Evolutionary conservation across 1,140 invertebrate genomes (phyloP).

Genomic region (Trachelipus rathkii): DNA sequence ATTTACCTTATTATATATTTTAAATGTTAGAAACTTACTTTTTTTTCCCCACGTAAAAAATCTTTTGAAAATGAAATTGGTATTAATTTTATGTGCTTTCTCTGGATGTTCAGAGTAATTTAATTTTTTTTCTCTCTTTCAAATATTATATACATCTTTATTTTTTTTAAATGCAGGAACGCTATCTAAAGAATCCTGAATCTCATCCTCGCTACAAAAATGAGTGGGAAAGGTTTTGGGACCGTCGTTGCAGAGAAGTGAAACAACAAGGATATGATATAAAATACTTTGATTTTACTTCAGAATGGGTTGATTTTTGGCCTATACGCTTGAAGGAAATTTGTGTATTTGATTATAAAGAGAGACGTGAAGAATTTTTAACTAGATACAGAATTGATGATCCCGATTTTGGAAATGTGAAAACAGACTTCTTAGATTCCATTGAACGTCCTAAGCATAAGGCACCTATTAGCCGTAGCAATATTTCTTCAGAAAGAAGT

Average conservation of each 20-base stretch:
- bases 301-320: background rate
- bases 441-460: background rate
- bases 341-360: background rate
- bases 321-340: background rate
- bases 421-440: background rate
- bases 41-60: no score
- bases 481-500: background rate
- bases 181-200: background rate
- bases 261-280: background rate
- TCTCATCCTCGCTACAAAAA: background rate
- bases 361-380: background rate
- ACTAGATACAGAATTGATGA: conserved; percentile 1
- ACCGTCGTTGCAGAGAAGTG: background rate
- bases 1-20: no score
- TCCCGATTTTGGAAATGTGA: background rate
- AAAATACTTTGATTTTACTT: background rate
- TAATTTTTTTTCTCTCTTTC: no score
- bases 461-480: background rate
- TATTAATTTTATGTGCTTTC: no score
- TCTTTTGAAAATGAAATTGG: no score
- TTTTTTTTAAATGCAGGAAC: conserved; percentile 1
- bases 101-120: no score
- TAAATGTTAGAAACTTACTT: no score
- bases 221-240: background rate
- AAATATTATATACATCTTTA: no score